These are phyloP conservation scores for Zophobas atratus DNA, from an alignment of 1,140 invertebrate genomes.

Conservation along the genomic window DNA sequence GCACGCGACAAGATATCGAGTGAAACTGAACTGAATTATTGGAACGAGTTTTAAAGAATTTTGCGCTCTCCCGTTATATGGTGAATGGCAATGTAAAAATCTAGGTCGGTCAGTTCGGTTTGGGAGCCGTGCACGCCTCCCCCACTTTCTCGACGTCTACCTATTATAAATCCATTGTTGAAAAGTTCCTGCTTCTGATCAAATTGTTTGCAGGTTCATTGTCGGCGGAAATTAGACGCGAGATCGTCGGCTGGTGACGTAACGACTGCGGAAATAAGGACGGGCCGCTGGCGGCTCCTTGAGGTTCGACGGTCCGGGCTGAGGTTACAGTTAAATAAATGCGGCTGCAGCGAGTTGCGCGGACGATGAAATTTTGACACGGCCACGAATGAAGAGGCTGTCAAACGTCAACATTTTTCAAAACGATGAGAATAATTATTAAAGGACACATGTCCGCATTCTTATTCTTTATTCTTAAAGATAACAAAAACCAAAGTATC, in stretches of 20 bases:
- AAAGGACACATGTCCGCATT: no score
- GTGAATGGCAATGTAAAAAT: conserved; percentile 59
- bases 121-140: conserved; percentile 28
- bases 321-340: no score
- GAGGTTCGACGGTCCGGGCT: not conserved
- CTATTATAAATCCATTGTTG: conserved; percentile 15
- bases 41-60: conserved; percentile 56
- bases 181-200: conserved; percentile 28
- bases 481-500: no score
- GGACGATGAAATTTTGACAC: no score
- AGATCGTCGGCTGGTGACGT: no score
- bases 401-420: no score
- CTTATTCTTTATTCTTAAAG: no score
- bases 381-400: no score
- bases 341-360: no score
- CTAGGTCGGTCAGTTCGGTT: conserved; percentile 55
- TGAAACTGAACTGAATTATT: conserved; percentile 56
- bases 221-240: not conserved
- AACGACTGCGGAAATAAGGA: no score
- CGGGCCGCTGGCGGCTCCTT: not conserved
- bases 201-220: conserved; percentile 31
- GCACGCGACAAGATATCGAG: conserved; percentile 45
- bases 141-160: conserved; percentile 15
- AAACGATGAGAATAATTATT: no score
- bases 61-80: conserved; percentile 58